Conservation (phyloP, 2,797 vertebrate species). For the Sternarchorhynchus goeldii region DNA sequence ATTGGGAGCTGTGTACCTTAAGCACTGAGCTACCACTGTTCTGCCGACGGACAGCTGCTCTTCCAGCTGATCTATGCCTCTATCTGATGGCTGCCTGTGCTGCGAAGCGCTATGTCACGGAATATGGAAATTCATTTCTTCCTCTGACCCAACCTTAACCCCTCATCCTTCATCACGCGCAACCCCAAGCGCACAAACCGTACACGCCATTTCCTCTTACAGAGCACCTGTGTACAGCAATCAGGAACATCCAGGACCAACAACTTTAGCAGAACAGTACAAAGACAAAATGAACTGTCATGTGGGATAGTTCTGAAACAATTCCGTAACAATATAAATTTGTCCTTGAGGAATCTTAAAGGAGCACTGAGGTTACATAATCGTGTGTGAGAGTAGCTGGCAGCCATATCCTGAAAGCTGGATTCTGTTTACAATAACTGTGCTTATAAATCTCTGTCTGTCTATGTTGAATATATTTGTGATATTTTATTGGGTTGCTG, state of each 20-base stretch:
- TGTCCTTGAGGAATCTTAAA: conserved; percentile 8
- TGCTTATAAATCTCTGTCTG: conserved; percentile 37
- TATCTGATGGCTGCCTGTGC: not conserved
- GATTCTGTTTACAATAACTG: conserved; percentile 30
- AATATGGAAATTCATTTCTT: not conserved
- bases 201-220: not conserved
- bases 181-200: not conserved
- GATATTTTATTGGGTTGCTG: conserved; percentile 35
- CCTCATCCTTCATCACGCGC: not conserved
- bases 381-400: not conserved
- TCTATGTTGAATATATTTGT: conserved; percentile 33
- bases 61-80: not conserved
- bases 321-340: conserved; percentile 9
- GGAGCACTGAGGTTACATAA: conserved; percentile 13
- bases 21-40: not conserved
- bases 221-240: not conserved
- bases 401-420: conserved; percentile 12
- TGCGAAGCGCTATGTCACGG: not conserved
- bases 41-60: not conserved
- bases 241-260: not conserved
- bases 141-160: conserved; percentile 15
- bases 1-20: too few relatives aligned
- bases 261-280: not conserved
- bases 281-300: not conserved
- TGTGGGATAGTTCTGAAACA: not conserved